Conservation (phyloP, 2,113 vertebrate species). For the Gadus macrocephalus region DNA sequence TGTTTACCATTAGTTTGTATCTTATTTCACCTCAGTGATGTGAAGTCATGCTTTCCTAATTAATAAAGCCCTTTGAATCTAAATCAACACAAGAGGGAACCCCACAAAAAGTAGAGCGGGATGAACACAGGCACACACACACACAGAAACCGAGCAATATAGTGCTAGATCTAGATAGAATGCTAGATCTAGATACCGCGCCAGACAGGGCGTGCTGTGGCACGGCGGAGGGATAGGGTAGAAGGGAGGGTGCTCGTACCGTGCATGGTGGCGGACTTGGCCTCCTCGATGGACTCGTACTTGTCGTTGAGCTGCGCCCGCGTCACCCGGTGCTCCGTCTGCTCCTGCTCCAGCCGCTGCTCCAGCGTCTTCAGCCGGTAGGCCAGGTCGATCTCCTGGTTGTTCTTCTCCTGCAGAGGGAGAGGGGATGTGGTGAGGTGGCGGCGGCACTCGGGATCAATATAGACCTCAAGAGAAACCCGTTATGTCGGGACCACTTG, state of each 20-base stretch:
- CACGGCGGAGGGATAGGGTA: neutral
- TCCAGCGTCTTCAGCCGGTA: slow-evolving; percentile 95
- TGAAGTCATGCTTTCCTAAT: neutral
- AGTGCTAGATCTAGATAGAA: neutral
- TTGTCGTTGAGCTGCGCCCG: slow-evolving; percentile 93
- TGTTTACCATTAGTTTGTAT: too few relatives aligned
- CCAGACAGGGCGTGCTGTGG: slow-evolving; percentile 12
- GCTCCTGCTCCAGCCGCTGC: slow-evolving; percentile 91
- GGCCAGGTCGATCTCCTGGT: slow-evolving; percentile 95
- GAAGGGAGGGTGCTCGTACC: slow-evolving; percentile 71
- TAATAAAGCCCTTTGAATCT: too few relatives aligned
- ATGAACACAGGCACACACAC: neutral
- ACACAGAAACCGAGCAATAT: neutral
- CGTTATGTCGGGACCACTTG: too few relatives aligned
- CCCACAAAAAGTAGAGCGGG: neutral
- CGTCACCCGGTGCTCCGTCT: slow-evolving; percentile 90
- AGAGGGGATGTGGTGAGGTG: too few relatives aligned
- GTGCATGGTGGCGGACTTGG: slow-evolving; percentile 90
- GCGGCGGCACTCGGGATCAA: too few relatives aligned
- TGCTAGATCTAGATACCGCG: neutral
- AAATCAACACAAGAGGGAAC: neutral
- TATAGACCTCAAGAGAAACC: too few relatives aligned
- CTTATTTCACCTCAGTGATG: too few relatives aligned
- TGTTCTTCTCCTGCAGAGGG: slow-evolving; percentile 88
- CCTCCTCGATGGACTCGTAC: slow-evolving; percentile 95